Evolutionary conservation across 2,888 invertebrate species (phyloP), one percentile per base, ranked within the genome.

Genomic region (Cacoxenus indagator): DNA sequence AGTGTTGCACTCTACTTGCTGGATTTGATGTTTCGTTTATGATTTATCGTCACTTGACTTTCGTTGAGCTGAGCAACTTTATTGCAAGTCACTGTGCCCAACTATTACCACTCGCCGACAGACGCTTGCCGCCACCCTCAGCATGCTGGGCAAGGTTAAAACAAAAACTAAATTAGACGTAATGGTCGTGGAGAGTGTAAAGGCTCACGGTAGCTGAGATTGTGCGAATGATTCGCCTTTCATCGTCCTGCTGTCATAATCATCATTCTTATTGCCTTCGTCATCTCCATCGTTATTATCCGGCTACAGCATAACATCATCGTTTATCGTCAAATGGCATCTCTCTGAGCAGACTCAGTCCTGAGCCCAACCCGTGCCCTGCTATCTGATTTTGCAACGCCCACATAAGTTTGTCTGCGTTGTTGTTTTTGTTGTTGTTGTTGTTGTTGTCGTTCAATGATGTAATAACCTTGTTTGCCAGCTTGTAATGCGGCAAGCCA

Each of bases 11-110:
- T n/a, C 29, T 61, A 26, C 61, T n/a, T 67, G 82, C 85, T 87
- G 87, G 82, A 87, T 85, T 84, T 87, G 87, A 87, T 87, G 87
- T 87, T 87, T 87, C 86, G 84, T 83, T 86, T 86, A 87, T 87
- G 87, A 87, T 87, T 87, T 86, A 87, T 87, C 81, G 84, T 81
- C 76, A 79, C 75, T 78, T 74, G 74, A 29, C 65, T 71, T 75
- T 71, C 37, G 51, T 19, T 9, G 51, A 62, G 24, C 9, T 26
- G 26, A 55, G 19, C 55, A 19, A 55, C 55, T 26, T 55, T 55
- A 59, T 65, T 67, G 67, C 77, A 73, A 79, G 81, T 81, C 83
- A 81, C 78, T 69, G 67, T 71, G 27, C 51, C 43, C 14, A 4
- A 27, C 66, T 46, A 6, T n/a, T 24, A 68, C 72, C 74, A 75